Base-by-base conservation (phyloP, 30 jellyfish, hydroid and myxozoan genomes). In the Cassiopea xamachana region DNA sequence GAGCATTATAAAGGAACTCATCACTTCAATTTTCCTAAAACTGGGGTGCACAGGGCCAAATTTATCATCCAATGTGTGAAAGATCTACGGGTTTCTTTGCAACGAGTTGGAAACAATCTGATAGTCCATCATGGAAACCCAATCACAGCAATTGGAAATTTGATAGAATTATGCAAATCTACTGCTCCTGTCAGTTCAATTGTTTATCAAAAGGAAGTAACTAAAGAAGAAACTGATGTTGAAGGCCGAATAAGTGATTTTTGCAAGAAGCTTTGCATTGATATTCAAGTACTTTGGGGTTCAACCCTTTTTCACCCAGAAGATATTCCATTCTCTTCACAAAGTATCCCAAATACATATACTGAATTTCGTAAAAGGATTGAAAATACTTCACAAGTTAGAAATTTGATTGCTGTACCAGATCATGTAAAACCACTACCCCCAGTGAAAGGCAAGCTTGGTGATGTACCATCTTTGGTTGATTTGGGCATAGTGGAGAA, bases 171-270 rank as follows among this genome's bases (percentile, higher is more conserved):
- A 5, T 90, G 97, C 86, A 79, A 84, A 48, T 48, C 80, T 2
- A 75, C 13, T 6, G 97, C 97, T 0, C 97, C 97, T 1, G 97
- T 90, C 27, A 50, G 84, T 5, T 73, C 97, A 47, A 51, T 90
- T 46, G 90, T 90, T 19, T 90, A 14, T 78, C 97, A 90, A n/a
- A 74, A 83, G 50, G 97, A 91, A 60, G 94, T 84, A 27, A 84
- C 97, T 0, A 69, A 67, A 50, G 97, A 91, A 72, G 97, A 91
- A 62, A 64, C 49, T 10, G 92, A 91, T 12, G 87, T 91, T 14
- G 97, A 91, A 72, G 49, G 19, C 7, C 45, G 47, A 7, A 1
- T 91, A 1, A 39, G 61, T 15, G 60, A 12, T 17, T n/a, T 85
- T 7, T 84, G 94, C 67, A 80, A 68, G 48, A 48, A 79, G 17